Evolutionary conservation across 1,140 invertebrate species (phyloP), one percentile per base, ranked within the genome.

Genomic region (Drosophila lacteicornis): DNA sequence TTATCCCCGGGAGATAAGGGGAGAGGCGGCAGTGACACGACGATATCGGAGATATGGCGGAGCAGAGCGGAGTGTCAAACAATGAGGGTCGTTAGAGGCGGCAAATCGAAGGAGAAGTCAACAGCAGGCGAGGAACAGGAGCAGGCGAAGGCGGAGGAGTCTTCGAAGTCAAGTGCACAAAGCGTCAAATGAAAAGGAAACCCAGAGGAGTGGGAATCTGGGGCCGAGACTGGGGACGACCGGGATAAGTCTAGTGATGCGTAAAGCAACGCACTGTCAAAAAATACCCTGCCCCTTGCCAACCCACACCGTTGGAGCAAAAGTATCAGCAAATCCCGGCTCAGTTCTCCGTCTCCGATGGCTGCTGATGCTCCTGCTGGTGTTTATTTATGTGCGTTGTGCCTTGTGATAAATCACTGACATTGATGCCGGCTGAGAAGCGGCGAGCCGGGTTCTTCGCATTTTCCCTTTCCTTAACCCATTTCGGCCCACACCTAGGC

Each of bases 131-230:
- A 27, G 45, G 45, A 45, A 40, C 38, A 25, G 49, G 53, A 42
- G 47, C 3, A 27, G 47, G 22, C 38, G 68, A 43, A 33, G 66
- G 45, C 36, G 57, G 27, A 46, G 71, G 45, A 36, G 66, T 63
- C 74, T 51, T 65, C 84, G 79, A 87, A 90, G 84, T 87, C 84
- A 87, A 87, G 84, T 87, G 84, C 84, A 90, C 84, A 87, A 87
- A 87, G 85, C 84, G 74, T 90, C 84, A 87, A 87, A 87, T 87
- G 84, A 87, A 87, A 87, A 87, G 80, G 85, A 87, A 87, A 90
- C 69, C 69, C 51, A 7, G 43, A 46, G 45, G 56, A 47, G 11
- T 13, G 46, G 47, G 60, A 38, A 17, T 15, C 17, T 22, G n/a
- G 12, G 69, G 4, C 9, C 30, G 49, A 19, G 15, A n/a, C 30